Percentiles rank a stretch among this genome's conserved stretches.
phyloP scores from a whole-genome alignment of 2,113 vertebrate genomes.

The Cyanistes caeruleus region DNA sequence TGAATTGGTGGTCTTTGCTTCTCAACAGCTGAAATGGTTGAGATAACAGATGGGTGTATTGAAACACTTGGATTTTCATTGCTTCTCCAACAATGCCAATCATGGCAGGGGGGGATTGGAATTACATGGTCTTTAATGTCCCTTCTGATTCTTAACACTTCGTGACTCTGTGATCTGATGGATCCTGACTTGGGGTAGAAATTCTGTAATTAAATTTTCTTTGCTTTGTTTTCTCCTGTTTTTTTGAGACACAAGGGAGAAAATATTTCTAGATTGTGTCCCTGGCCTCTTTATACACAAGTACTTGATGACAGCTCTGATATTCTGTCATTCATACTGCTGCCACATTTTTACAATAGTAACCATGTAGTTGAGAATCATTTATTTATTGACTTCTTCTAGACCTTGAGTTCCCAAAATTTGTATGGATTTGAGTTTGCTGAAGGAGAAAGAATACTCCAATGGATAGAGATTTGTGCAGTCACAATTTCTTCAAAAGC shows the following conservation, averaged over 20 bases:
- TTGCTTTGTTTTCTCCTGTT: not conserved
- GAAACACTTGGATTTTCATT: not conserved
- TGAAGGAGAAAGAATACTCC: conserved; percentile 13
- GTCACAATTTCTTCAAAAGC: not conserved
- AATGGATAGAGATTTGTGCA: not conserved
- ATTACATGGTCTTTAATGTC: not conserved
- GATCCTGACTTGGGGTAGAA: not conserved
- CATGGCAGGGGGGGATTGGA: not conserved
- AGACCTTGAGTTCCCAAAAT: not conserved
- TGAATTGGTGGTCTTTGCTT: not conserved
- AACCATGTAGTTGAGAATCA: not conserved
- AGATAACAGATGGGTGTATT: not conserved
- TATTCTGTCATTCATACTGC: not conserved
- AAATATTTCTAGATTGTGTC: not conserved
- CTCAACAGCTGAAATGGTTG: not conserved
- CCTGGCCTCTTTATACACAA: not conserved
- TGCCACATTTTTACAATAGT: not conserved
- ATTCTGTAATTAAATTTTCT: not conserved
- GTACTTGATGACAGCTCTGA: not conserved
- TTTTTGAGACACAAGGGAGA: not conserved
- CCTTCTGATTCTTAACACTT: not conserved
- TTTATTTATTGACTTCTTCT: conserved; percentile 20
- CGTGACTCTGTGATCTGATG: not conserved
- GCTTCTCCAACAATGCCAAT: not conserved
- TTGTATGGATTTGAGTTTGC: conserved; percentile 23